phyloP scores from a whole-genome alignment of 2,888 invertebrate species.

The Polyommatus iphigenia region DNA sequence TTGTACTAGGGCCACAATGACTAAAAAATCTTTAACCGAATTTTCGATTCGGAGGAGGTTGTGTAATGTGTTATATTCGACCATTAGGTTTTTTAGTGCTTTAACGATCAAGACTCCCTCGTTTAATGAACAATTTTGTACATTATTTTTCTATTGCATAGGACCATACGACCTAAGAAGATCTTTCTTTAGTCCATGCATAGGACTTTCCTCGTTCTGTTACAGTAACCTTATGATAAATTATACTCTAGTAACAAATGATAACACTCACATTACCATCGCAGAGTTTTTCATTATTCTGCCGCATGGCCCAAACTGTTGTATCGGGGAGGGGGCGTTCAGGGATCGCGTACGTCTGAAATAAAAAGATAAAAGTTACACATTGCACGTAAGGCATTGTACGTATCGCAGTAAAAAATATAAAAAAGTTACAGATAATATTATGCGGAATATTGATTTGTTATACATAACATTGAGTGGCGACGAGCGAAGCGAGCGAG shows the following conservation, averaged over 20 bases:
- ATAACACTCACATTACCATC: slow-evolving; percentile 94
- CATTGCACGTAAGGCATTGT: neutral
- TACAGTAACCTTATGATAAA: neutral
- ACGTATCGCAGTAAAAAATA: neutral
- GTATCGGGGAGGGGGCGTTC: slow-evolving; percentile 97
- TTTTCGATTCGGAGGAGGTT: too few species aligned
- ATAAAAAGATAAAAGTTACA: slow-evolving; percentile 41
- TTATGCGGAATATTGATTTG: neutral
- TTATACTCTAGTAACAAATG: neutral
- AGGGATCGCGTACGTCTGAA: slow-evolving; percentile 95
- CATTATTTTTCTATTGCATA: too few species aligned
- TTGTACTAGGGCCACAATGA: too few species aligned
- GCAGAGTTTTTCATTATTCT: slow-evolving; percentile 98
- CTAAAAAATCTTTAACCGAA: too few species aligned
- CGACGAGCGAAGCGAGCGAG: neutral
- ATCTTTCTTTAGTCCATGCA: too few species aligned
- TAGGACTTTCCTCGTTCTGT: too few species aligned
- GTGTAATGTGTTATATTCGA: too few species aligned
- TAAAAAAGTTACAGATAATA: neutral
- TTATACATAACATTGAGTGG: neutral
- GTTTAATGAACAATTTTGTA: too few species aligned
- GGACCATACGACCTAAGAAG: too few species aligned
- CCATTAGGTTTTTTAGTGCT: too few species aligned
- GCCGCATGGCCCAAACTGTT: slow-evolving; percentile 99
- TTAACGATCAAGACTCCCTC: too few species aligned